Evolutionary conservation across 2,113 vertebrate genomes (phyloP).

Genomic region (Campylorhamphus procurvoides): DNA sequence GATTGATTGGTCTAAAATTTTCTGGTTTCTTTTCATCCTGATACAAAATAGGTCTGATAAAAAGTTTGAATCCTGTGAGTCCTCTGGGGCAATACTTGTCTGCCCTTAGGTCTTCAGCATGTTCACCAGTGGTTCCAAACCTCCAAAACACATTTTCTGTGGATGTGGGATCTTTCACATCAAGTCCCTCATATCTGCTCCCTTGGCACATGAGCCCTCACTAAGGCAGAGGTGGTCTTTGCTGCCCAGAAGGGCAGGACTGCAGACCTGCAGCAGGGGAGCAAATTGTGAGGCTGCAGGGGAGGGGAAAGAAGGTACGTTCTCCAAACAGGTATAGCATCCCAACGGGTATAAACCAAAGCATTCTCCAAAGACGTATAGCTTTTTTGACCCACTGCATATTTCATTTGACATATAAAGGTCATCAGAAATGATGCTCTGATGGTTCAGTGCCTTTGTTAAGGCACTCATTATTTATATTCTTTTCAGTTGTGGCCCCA

Average conservation of each 20-base stretch:
- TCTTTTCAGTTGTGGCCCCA: background rate
- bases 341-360: background rate
- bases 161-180: background rate
- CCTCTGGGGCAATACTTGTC: background rate
- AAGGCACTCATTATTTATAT: background rate
- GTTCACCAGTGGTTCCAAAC: background rate
- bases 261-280: background rate
- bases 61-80: background rate
- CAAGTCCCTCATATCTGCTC: background rate
- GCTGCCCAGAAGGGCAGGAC: background rate
- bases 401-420: background rate
- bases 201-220: background rate
- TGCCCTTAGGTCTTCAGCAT: background rate
- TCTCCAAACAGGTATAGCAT: background rate
- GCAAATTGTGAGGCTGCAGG: background rate
- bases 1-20: background rate
- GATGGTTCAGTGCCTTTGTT: background rate
- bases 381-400: background rate
- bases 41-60: background rate
- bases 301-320: background rate
- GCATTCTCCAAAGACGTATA: rapidly evolving
- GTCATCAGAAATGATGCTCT: background rate
- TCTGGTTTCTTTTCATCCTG: background rate
- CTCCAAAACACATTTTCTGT: background rate
- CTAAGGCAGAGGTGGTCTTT: background rate